Conservation (phyloP, 1,140 invertebrate genomes). For the Pseudoatta argentina region DNA sequence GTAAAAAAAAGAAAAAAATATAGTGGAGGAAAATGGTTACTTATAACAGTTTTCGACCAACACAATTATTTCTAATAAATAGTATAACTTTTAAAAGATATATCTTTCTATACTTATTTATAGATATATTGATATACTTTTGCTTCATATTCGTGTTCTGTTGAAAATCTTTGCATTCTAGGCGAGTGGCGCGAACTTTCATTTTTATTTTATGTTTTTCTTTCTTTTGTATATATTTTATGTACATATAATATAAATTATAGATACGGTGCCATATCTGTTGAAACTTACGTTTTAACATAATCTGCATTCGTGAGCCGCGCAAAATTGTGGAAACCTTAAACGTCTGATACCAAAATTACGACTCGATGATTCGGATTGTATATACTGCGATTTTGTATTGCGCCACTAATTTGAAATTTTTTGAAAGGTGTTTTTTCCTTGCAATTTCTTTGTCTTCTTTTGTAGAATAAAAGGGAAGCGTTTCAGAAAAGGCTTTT, state of each 20-base stretch:
- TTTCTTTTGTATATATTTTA: constrained; percentile 19
- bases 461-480: background rate
- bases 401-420: background rate
- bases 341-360: background rate
- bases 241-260: constrained; percentile 2
- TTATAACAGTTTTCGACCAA: background rate
- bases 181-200: background rate
- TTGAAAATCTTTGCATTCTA: background rate
- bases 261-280: constrained; percentile 41
- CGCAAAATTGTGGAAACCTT: constrained; percentile 35
- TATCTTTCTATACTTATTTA: background rate
- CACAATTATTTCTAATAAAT: constrained; percentile 41
- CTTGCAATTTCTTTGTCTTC: background rate
- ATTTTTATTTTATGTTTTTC: background rate
- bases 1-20: background rate
- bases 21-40: background rate
- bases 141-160: background rate
- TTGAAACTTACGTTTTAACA: constrained; percentile 14
- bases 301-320: constrained; percentile 3
- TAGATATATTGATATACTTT: background rate
- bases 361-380: background rate
- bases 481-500: background rate
- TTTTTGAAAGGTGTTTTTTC: background rate
- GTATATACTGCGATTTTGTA: background rate
- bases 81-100: background rate